A percentile compares a stretch with the other conserved stretches of the same genome.
Conservation (phyloP, 2,888 invertebrate species). For the Caenorhabditis wallacei region DNA sequence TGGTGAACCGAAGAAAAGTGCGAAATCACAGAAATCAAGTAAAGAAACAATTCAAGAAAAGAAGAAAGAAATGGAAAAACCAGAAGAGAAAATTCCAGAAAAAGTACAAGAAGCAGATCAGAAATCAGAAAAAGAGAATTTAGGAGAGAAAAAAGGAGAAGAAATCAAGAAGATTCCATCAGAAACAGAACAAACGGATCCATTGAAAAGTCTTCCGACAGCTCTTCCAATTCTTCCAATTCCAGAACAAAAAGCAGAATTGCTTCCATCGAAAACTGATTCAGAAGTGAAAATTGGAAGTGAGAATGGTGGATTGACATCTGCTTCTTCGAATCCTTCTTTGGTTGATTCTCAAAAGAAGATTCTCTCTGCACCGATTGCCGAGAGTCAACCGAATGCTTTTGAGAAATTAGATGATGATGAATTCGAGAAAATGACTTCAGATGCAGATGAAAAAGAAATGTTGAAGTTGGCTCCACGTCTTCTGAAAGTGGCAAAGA, state of each 20-base stretch:
- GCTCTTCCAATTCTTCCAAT: background rate
- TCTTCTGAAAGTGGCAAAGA: slow-evolving; percentile 63
- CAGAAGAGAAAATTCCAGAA: slow-evolving; percentile 12
- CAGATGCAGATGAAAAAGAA: slow-evolving; percentile 57
- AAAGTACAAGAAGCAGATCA: background rate
- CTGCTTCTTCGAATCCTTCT: slow-evolving; percentile 30
- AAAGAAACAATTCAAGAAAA: background rate
- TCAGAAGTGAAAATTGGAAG: slow-evolving; percentile 9
- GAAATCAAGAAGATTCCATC: background rate
- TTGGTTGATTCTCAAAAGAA: slow-evolving; percentile 22
- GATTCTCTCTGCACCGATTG: slow-evolving; percentile 26
- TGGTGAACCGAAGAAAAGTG: slow-evolving; percentile 10
- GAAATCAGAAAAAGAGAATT: background rate
- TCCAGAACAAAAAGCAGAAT: slow-evolving; percentile 1
- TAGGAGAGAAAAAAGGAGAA: background rate
- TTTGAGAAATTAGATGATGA: slow-evolving; percentile 63
- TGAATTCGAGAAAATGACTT: slow-evolving; percentile 59
- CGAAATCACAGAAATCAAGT: background rate
- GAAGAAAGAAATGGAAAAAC: background rate
- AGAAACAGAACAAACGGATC: background rate
- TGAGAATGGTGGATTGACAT: slow-evolving; percentile 3
- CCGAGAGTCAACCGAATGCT: slow-evolving; percentile 52
- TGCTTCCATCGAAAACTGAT: background rate
- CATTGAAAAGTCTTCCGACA: background rate
- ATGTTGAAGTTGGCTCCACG: slow-evolving; percentile 58